These are phyloP conservation scores for roundworm (Caenorhabditis elegans) DNA, from an alignment of 1,140 invertebrate genomes.

Conservation along the genomic window DNA sequence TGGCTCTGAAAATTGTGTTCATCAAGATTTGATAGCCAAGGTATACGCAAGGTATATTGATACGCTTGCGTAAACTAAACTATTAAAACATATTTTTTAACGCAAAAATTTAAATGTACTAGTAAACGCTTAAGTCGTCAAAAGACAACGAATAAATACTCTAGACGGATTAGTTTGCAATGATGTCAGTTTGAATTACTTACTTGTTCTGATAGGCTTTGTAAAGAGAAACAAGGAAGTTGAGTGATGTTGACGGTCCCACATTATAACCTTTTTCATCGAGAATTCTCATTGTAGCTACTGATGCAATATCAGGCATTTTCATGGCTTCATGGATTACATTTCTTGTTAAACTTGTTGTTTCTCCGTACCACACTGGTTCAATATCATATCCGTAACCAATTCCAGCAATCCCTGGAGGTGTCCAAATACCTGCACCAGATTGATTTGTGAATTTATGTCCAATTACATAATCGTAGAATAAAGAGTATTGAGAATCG, in stretches of 20 bases:
- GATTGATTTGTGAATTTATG: conserved; percentile 52
- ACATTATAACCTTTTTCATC: conserved; percentile 43
- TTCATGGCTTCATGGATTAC: conserved; percentile 56
- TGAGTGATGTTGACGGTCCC: conserved; percentile 56
- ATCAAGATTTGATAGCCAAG: too few species aligned
- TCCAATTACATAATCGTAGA: conserved; percentile 54
- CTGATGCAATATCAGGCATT: conserved; percentile 56
- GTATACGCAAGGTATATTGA: too few species aligned
- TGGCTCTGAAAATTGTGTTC: conserved; percentile 36
- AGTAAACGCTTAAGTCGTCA: too few species aligned
- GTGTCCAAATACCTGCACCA: conserved; percentile 44
- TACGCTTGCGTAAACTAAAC: too few species aligned
- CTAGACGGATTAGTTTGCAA: too few species aligned
- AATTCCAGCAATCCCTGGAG: conserved; percentile 55
- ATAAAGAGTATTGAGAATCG: conserved; percentile 54
- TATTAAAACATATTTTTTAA: too few species aligned
- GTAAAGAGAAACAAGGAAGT: conserved; percentile 54
- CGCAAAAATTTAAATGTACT: too few species aligned
- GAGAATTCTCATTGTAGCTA: conserved; percentile 53
- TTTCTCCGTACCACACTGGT: conserved; percentile 44
- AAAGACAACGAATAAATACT: too few species aligned
- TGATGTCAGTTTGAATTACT: not conserved
- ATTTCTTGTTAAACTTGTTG: conserved; percentile 51
- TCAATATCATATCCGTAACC: conserved; percentile 54
- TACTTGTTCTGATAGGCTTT: conserved; percentile 44